These are phyloP conservation scores for Dusona sp. DNA, from an alignment of 2,888 invertebrate genomes.

Conservation along the genomic window DNA sequence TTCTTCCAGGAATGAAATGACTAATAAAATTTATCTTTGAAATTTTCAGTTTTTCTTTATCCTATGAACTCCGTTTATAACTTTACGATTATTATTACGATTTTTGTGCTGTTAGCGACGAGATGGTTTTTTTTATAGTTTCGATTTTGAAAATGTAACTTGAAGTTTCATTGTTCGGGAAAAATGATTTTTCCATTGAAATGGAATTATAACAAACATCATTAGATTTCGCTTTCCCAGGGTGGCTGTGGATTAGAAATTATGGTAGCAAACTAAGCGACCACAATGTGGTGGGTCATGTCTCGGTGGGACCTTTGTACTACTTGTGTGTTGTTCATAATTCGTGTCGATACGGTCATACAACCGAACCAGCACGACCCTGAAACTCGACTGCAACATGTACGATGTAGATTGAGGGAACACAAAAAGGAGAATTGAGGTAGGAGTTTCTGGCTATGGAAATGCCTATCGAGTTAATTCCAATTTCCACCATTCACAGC, in stretches of 20 bases:
- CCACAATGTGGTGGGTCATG: neutral
- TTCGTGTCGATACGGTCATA: neutral
- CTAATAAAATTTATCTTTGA: too few relatives aligned
- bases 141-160: neutral
- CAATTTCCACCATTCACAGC: neutral
- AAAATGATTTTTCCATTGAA: neutral
- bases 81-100: too few relatives aligned
- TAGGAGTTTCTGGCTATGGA: neutral
- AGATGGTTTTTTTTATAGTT: too few relatives aligned
- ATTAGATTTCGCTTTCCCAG: neutral
- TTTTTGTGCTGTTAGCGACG: too few relatives aligned
- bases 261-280: neutral
- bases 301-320: slow-evolving; percentile 1
- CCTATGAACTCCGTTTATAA: too few relatives aligned
- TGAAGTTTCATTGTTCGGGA: neutral
- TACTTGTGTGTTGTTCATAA: slow-evolving; percentile 11
- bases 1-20: too few relatives aligned
- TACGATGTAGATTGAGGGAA: neutral
- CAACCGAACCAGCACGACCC: neutral
- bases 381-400: slow-evolving; percentile 9
- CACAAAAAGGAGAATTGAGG: neutral
- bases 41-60: too few relatives aligned
- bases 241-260: neutral
- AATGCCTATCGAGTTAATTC: neutral
- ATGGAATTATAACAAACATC: neutral